phyloP scores from a whole-genome alignment of 2,113 vertebrate genomes.

The Xiphorhynchus elegans region DNA sequence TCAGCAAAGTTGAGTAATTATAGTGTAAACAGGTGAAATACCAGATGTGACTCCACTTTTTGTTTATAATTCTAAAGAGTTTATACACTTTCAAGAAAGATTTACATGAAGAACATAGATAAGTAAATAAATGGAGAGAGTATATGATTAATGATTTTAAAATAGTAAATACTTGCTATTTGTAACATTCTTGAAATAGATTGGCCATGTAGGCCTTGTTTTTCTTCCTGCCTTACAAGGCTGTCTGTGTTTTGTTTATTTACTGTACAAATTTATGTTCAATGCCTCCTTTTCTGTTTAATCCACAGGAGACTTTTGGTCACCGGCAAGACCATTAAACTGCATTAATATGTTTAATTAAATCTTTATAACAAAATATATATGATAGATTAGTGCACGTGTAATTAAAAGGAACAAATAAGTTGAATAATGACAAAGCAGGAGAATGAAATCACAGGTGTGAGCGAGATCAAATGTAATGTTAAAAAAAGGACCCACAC shows the following conservation, averaged over 20 bases:
- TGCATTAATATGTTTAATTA: constrained; percentile 42
- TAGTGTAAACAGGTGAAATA: constrained; percentile 66
- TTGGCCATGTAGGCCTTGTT: constrained; percentile 51
- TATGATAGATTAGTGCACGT: background rate
- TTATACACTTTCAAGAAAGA: constrained; percentile 62
- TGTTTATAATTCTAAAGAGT: constrained; percentile 62
- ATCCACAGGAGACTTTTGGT: constrained; percentile 49
- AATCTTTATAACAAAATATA: background rate
- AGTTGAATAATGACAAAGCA: background rate
- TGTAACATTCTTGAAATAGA: constrained; percentile 65
- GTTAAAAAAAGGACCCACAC: background rate
- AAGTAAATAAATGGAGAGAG: constrained; percentile 75
- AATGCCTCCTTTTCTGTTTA: constrained; percentile 59
- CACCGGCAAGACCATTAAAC: constrained; percentile 30
- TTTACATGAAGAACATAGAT: constrained; percentile 66
- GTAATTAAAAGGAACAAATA: constrained; percentile 8
- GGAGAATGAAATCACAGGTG: background rate
- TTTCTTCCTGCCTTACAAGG: constrained; percentile 66
- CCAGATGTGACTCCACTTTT: constrained; percentile 44
- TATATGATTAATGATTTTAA: constrained; percentile 75
- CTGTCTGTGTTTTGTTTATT: constrained; percentile 73
- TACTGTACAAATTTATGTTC: constrained; percentile 54
- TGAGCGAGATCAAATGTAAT: background rate
- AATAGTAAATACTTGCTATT: constrained; percentile 75
- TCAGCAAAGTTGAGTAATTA: constrained; percentile 19